A percentile compares a stretch with the other conserved stretches of the same genome.
phyloP scores from a whole-genome alignment of 2,113 vertebrate species.

The Hemichromis elongatus region DNA sequence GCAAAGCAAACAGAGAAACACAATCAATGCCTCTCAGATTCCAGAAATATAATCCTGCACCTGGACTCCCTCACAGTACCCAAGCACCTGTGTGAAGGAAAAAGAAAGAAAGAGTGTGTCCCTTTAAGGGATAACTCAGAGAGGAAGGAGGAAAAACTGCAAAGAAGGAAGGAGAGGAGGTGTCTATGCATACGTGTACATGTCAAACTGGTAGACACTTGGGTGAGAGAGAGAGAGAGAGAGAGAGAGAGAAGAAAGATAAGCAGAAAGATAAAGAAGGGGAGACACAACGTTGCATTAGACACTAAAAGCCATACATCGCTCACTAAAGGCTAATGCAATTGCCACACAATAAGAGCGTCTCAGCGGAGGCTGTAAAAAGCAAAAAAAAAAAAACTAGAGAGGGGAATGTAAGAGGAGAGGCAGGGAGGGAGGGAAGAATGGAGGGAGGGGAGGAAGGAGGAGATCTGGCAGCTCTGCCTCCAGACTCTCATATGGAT shows the following conservation, averaged over 20 bases:
- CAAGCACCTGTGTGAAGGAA: constrained; percentile 5
- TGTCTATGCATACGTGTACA: constrained; percentile 59
- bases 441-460: constrained; percentile 17
- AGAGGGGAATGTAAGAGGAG: constrained; percentile 63
- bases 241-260: constrained; percentile 27
- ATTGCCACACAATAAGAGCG: constrained; percentile 73
- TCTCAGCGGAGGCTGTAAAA: constrained; percentile 71
- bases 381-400: constrained; percentile 38
- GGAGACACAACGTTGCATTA: constrained; percentile 68
- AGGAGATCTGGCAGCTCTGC: constrained; percentile 56
- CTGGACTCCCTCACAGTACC: constrained; percentile 31
- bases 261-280: constrained; percentile 40
- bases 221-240: constrained; percentile 13
- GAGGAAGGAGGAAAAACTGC: constrained; percentile 43
- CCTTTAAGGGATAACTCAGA: constrained; percentile 69
- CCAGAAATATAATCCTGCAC: constrained; percentile 42
- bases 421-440: constrained; percentile 24
- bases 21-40: constrained; percentile 46
- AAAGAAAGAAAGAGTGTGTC: constrained; percentile 28
- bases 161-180: constrained; percentile 51
- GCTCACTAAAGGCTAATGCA: constrained; percentile 74
- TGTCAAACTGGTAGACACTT: constrained; percentile 53
- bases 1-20: constrained; percentile 36
- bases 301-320: constrained; percentile 71
- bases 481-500: constrained; percentile 70